A percentile compares a stretch with the other conserved stretches of the same genome.
Conservation (phyloP, 2,797 vertebrate species). For the Sebastes oblongus region DNA sequence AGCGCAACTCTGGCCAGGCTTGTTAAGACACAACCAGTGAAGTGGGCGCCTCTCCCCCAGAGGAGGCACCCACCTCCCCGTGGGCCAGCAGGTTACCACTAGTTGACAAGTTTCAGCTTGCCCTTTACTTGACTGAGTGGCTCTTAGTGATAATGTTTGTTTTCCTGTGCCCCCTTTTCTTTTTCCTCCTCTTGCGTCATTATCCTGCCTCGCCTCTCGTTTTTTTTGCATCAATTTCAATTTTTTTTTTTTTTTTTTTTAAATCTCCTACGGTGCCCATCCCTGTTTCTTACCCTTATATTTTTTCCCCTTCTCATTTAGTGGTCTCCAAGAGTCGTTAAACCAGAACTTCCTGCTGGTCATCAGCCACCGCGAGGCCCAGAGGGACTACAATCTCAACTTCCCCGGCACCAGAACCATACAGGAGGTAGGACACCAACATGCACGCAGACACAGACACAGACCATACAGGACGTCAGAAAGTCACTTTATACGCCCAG, state of each 20-base stretch:
- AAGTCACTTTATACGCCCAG: neutral
- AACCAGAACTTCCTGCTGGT: conserved; percentile 99
- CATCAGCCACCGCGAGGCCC: conserved; percentile 96
- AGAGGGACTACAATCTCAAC: conserved; percentile 99
- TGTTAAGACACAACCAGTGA: conserved; percentile 87
- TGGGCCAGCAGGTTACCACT: conserved; percentile 79
- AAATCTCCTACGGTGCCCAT: neutral
- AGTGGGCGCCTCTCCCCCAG: conserved; percentile 51
- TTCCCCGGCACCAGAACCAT: conserved; percentile 98
- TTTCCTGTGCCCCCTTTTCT: conserved; percentile 9
- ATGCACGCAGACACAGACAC: neutral
- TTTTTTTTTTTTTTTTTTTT: neutral
- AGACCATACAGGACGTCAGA: neutral
- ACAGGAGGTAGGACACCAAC: conserved; percentile 91
- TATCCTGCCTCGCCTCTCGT: neutral
- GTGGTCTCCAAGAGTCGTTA: conserved; percentile 96
- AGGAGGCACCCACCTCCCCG: conserved; percentile 59
- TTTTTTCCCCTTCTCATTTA: conserved; percentile 78
- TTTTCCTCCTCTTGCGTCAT: conserved; percentile 7
- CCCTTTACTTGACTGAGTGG: conserved; percentile 78
- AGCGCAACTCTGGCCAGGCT: conserved; percentile 82
- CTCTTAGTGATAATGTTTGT: conserved; percentile 70
- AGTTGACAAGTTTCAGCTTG: conserved; percentile 91
- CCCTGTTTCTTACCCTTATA: neutral
- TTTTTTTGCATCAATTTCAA: neutral